Base-by-base conservation (phyloP, 2,888 invertebrate genomes). In the Calliphora vomitoria region DNA sequence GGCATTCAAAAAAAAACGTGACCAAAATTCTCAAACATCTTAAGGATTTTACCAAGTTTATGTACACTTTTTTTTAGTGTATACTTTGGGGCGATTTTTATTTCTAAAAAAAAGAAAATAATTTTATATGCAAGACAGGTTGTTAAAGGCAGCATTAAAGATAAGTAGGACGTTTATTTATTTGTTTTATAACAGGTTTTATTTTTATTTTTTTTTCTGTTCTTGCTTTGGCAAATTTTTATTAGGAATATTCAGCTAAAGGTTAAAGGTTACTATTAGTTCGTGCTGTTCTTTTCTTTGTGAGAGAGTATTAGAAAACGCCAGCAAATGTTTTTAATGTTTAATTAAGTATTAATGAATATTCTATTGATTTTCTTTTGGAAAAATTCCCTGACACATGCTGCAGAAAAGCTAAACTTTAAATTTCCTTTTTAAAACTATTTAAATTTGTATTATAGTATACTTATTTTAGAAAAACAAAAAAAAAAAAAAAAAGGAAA, bases 131-230 rank as follows among this genome's bases (percentile, higher is more conserved):
- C 86, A 55, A 44, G 64, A 58, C 86, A 86, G 82, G 86, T 83
- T 71, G 68, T 79, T 75, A 44, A 82, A 69, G 72, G 60, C 82
- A 82, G 41, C 78, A 78, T 78, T 68, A 86, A 60, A 62, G 69
- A 82, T 82, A 82, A 86, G 62, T 82, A 78, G 72, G 44, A 79
- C 82, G 69, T 71, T 86, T 86, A 80, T 86, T 86, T 86, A 79
- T 75, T 82, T 82, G 18, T 86, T 74, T 79, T 71, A 55, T 69
- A 38, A 25, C 35, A 41, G 38, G n/a, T 58, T 38, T n/a, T n/a
- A n/a, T n/a, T n/a, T n/a, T n/a, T n/a, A n/a, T n/a, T n/a, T n/a
- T n/a, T n/a, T 25, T 20, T 35, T 75, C 0, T 60, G 6, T 25
- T 13, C n/a, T 1, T n/a, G 3, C n/a, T 41, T 60, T 44, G 60